A percentile compares a stretch with the other conserved stretches of the same genome.
Evolutionary conservation across 2,113 vertebrate species (phyloP).

Genomic region (Mobula hypostoma): DNA sequence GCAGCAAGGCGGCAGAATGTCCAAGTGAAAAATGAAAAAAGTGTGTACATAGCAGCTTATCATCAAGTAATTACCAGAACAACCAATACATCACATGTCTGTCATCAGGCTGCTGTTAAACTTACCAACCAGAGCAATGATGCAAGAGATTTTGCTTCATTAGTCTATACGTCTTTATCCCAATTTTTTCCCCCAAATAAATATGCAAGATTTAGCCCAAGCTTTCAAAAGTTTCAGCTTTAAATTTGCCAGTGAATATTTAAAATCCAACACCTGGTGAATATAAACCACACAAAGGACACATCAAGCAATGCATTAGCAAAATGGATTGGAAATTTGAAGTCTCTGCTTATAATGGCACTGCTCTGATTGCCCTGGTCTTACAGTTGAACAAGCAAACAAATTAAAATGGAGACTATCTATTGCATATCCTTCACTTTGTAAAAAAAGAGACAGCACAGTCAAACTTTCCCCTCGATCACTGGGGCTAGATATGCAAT

Average conservation of each 20-base stretch:
- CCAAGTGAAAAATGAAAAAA: conserved; percentile 47
- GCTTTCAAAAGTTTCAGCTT: background rate
- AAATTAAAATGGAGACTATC: background rate
- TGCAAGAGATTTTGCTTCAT: background rate
- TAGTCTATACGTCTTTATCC: background rate
- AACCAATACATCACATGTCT: background rate
- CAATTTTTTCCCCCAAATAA: background rate
- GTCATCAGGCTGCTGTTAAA: background rate
- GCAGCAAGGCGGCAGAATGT: conserved; percentile 50
- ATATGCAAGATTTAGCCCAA: background rate
- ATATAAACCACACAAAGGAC: background rate
- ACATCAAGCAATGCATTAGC: background rate
- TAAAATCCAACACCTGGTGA: background rate
- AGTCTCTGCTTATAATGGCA: background rate
- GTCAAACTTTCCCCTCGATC: too few relatives aligned
- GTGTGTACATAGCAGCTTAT: background rate
- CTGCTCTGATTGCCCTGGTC: background rate
- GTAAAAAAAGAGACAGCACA: too few relatives aligned
- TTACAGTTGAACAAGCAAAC: background rate
- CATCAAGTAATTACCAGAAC: background rate
- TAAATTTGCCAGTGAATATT: background rate
- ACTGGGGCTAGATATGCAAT: too few relatives aligned
- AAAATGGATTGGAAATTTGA: background rate
- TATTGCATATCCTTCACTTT: conserved; percentile 11
- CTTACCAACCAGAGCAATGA: background rate